phyloP scores from a whole-genome alignment of 2,797 vertebrate species.

The Rhincodon typus region DNA sequence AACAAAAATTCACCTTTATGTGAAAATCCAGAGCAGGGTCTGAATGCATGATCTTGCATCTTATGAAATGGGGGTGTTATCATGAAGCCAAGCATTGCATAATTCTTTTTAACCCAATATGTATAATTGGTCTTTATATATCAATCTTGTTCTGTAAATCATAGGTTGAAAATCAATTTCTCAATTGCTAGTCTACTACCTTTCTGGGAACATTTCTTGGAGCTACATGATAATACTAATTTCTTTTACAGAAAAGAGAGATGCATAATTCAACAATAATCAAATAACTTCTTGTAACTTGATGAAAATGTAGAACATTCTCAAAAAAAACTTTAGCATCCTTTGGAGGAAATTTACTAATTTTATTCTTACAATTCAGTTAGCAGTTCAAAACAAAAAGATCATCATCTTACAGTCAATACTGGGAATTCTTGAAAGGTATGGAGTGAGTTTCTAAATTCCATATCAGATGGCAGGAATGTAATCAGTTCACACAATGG shows the following conservation, averaged over 20 bases:
- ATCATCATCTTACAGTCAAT: background rate
- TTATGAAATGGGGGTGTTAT: background rate
- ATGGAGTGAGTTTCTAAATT: background rate
- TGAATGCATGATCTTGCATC: background rate
- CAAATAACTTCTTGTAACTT: background rate
- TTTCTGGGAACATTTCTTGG: background rate
- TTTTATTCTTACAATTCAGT: background rate
- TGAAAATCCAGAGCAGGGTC: background rate
- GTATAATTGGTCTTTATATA: background rate
- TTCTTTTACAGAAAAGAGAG: background rate
- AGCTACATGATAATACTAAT: background rate
- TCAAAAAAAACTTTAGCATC: background rate
- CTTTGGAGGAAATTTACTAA: background rate
- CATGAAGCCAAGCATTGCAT: background rate
- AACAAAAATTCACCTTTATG: background rate
- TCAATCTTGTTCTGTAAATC: background rate
- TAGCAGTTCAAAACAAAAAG: no score
- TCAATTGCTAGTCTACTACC: background rate
- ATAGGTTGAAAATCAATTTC: background rate
- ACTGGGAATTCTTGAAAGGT: background rate
- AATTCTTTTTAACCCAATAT: background rate
- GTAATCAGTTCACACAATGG: background rate
- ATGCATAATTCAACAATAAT: background rate
- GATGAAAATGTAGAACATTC: background rate
- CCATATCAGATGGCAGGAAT: background rate